Evolutionary conservation across 92 coral and sea anemone species (phyloP).

Genomic region (Micromussa lordhowensis): DNA sequence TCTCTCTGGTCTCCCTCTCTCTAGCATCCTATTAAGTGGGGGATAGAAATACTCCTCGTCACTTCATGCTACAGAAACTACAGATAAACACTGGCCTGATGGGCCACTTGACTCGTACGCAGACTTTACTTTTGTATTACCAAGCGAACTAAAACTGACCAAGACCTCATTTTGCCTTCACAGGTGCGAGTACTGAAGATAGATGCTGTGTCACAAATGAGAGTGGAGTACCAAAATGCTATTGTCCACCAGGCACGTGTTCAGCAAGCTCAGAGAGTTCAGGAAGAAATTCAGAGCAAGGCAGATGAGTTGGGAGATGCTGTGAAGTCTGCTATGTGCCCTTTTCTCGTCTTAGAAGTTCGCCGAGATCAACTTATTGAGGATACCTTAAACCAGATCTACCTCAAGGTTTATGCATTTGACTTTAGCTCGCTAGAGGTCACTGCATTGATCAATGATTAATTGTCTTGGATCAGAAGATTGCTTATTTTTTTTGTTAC

Average conservation of each 20-base stretch:
- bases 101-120: too few relatives aligned
- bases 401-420: conserved; percentile 69
- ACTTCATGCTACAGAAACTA: too few relatives aligned
- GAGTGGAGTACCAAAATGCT: conserved; percentile 95
- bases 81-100: too few relatives aligned
- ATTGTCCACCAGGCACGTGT: conserved; percentile 96
- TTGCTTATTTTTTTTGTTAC: too few relatives aligned
- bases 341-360: conserved; percentile 90
- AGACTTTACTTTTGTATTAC: neutral
- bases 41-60: too few relatives aligned
- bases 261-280: conserved; percentile 89
- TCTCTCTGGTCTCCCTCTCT: too few relatives aligned
- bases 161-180: neutral
- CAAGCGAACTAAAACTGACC: neutral
- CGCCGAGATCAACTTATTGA: conserved; percentile 90
- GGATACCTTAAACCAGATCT: conserved; percentile 88
- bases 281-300: conserved; percentile 78
- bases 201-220: conserved; percentile 98
- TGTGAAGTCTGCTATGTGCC: conserved; percentile 94
- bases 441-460: too few relatives aligned
- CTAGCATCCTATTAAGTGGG: too few relatives aligned
- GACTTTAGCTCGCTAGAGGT: too few relatives aligned
- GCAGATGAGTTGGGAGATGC: conserved; percentile 75
- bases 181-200: conserved; percentile 97
- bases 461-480: too few relatives aligned